These are phyloP conservation scores for Eristalis arbustorum DNA, from an alignment of 2,888 invertebrate genomes.

Conservation along the genomic window DNA sequence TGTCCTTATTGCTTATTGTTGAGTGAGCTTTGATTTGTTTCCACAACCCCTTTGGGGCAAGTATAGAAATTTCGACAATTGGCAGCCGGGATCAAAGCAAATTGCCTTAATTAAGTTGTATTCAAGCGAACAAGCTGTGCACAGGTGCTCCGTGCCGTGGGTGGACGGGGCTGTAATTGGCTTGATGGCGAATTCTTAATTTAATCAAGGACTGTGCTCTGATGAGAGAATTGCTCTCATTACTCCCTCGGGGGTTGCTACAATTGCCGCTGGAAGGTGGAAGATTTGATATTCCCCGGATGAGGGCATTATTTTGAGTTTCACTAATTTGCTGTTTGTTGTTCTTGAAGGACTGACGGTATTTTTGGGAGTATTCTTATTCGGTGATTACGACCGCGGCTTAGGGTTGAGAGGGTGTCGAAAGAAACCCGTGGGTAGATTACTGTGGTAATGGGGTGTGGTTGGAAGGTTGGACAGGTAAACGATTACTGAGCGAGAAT, in stretches of 20 bases:
- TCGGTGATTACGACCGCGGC: conserved; percentile 36
- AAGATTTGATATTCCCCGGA: conserved; percentile 9
- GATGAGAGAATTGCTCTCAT: conserved; percentile 58
- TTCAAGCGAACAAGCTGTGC: conserved; percentile 56
- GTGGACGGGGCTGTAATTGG: conserved; percentile 43
- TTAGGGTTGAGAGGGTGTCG: neutral
- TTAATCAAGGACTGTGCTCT: conserved; percentile 58
- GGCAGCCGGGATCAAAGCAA: conserved; percentile 65
- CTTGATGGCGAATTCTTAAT: conserved; percentile 64
- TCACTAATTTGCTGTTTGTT: conserved; percentile 51
- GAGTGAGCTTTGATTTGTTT: conserved; percentile 65
- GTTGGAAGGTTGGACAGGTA: neutral
- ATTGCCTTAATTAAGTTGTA: conserved; percentile 67
- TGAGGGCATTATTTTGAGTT: conserved; percentile 34
- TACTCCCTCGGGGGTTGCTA: conserved; percentile 59
- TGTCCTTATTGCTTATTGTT: conserved; percentile 46
- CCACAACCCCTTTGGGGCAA: conserved; percentile 58
- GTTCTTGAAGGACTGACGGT: neutral
- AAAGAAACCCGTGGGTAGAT: neutral
- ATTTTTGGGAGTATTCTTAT: conserved; percentile 3
- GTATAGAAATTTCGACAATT: conserved; percentile 56
- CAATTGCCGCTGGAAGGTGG: conserved; percentile 38
- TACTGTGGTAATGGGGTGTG: neutral
- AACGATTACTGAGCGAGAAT: neutral
- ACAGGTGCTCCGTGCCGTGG: conserved; percentile 45